Base-by-base conservation (phyloP, 2,797 vertebrate species). In the Orestias chungarensis region DNA sequence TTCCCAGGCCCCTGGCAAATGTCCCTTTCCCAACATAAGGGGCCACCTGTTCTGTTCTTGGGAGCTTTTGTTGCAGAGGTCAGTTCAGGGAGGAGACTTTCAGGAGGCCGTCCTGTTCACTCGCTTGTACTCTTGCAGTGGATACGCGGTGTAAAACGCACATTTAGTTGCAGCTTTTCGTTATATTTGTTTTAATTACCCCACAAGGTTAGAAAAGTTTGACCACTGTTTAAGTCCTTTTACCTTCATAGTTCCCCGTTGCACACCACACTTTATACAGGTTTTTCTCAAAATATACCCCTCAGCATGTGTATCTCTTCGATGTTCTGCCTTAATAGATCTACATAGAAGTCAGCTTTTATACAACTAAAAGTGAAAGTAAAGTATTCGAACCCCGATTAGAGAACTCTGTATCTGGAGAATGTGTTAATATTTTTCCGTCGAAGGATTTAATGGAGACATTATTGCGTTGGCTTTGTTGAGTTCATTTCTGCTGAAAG, bases 41-140 rank as follows among this genome's bases (percentile, higher is more conserved):
- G 83, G 83, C 93, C 94, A 95, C 94, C 95, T 95, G 95, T 95
- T 95, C 85, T 67, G 87, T 78, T 89, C 89, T 87, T 91, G 89
- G 84, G 80, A 83, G 90, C 91, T 91, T 94, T 94, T 94, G 93
- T 95, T 93, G 79, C 80, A 86, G 89, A 80, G 91, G 92, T 93
- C 89, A 90, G 70, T 82, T 66, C 43, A 81, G 87, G 86, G 86
- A 88, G 88, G 82, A 87, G 83, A 90, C 88, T 90, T 90, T 90
- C 83, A 91, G 90, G 90, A 90, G 89, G 87, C 85, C 82, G 84
- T 79, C 73, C 83, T 85, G 79, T 85, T 83, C 81, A 74, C 65
- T 57, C 81, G 82, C 74, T 84, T 92, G 71, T 66, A 71, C 82
- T 80, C 82, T 67, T 69, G 82, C 43, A 38, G 35, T 61, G 47